Evolutionary conservation across 1,140 invertebrate species (phyloP), one percentile per base, ranked within the genome.

Genomic region (Bombus ignitus): DNA sequence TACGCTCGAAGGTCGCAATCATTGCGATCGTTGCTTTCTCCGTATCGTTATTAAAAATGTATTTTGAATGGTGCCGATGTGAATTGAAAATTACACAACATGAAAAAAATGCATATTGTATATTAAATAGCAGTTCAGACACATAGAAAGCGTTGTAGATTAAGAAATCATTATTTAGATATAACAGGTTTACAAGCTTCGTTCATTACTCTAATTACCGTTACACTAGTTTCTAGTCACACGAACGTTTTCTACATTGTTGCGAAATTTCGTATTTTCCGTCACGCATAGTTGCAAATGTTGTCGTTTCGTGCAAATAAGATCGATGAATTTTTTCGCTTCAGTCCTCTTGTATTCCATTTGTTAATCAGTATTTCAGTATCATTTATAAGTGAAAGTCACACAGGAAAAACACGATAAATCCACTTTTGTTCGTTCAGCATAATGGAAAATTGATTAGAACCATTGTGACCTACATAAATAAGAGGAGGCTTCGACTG

Each of bases 1-100:
- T 82, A 74, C 77, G 87, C 68, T 81, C 59, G 66, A 53, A 66
- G 75, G 22, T 85, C 77, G 79, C 78, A 82, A 83, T 89, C 79
- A 87, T 85, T 81, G 74, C 81, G n/a, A 81, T 81, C 77, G 44
- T 72, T n/a, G n/a, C n/a, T 44, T 32, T n/a, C n/a, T n/a, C 28
- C 0, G 1, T 32, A 32, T 66, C n/a, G 15, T 13, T 62, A n/a
- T 4, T 2, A n/a, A n/a, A n/a, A 39, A n/a, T 18, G 15, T 44
- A 15, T 32, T 28, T 15, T 15, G 18, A 0, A 42, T 13, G 9
- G 4, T n/a, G 1, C 2, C 66, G 66, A 37, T 9, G 25, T 15
- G 3, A 65, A 13, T 59, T 28, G 57, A 28, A n/a, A 10, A 28
- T 62, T 13, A n/a, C 12, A n/a, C 12, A n/a, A 10, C 2, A n/a